A percentile compares a stretch with the other conserved stretches of the same genome.
Conservation (phyloP, 2,888 invertebrate genomes). For the Pyralis farinalis region DNA sequence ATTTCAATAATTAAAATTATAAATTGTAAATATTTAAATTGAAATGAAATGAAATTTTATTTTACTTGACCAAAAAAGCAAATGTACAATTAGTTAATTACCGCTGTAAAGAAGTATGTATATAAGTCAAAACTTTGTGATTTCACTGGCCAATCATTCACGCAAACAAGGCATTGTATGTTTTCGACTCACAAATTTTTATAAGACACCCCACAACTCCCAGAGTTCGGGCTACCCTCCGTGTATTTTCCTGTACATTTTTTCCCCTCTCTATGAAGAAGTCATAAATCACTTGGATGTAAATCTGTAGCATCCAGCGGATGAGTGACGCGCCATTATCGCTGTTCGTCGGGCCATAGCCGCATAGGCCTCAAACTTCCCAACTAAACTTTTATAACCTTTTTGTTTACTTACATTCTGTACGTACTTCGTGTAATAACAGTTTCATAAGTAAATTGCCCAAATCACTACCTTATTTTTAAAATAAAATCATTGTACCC, state of each 20-base stretch:
- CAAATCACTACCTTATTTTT: too few relatives aligned
- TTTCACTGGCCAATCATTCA: too few relatives aligned
- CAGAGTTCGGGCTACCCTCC: conserved; percentile 30
- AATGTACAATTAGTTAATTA: too few relatives aligned
- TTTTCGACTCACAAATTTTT: conserved; percentile 26
- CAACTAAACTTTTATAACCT: conserved; percentile 8
- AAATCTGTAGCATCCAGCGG: conserved; percentile 77
- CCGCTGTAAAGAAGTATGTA: too few relatives aligned
- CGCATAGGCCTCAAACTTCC: conserved; percentile 33
- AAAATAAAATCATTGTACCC: too few relatives aligned
- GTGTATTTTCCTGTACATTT: conserved; percentile 61
- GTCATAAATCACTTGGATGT: conserved; percentile 78
- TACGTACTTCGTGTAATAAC: conserved; percentile 5
- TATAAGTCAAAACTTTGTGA: too few relatives aligned
- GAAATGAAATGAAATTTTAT: too few relatives aligned
- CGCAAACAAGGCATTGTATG: not conserved
- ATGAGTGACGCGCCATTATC: conserved; percentile 79
- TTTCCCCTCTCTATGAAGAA: conserved; percentile 76
- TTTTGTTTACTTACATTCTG: conserved; percentile 7
- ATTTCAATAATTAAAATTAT: too few relatives aligned
- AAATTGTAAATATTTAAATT: too few relatives aligned
- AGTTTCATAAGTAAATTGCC: too few relatives aligned
- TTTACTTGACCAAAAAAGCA: too few relatives aligned
- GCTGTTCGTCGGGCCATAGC: conserved; percentile 43
- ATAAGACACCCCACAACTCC: conserved; percentile 26